A percentile compares a stretch with the other conserved stretches of the same genome.
phyloP scores from a whole-genome alignment of 2,888 invertebrate species.

The Noctua janthina region DNA sequence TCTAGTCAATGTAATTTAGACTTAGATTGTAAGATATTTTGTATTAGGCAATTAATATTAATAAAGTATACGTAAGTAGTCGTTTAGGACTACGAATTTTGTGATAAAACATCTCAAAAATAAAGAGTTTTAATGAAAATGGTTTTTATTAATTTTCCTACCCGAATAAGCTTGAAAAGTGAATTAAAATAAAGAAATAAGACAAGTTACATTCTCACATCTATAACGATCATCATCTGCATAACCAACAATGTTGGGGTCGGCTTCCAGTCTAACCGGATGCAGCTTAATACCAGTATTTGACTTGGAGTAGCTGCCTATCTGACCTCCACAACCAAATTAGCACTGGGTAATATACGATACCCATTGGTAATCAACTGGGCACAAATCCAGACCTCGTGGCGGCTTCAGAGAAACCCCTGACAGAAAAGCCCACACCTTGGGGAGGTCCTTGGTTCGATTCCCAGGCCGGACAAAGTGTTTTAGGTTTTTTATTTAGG shows the following conservation, averaged over 20 bases:
- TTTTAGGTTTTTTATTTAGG: too few species aligned
- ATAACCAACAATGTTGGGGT: background rate
- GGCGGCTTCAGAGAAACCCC: too few species aligned
- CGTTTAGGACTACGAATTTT: slow-evolving; percentile 72
- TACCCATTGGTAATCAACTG: too few species aligned
- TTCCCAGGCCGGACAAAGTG: too few species aligned
- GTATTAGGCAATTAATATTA: slow-evolving; percentile 48
- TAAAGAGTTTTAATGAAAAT: slow-evolving; percentile 65
- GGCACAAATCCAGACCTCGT: too few species aligned
- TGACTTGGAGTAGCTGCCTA: background rate
- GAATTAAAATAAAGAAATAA: background rate
- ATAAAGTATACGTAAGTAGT: slow-evolving; percentile 70
- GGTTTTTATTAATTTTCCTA: background rate
- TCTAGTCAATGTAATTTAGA: slow-evolving; percentile 36
- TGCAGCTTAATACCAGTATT: background rate
- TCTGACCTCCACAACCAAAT: too few species aligned
- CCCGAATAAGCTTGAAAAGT: background rate
- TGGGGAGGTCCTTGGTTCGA: too few species aligned
- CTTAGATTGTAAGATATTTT: slow-evolving; percentile 48
- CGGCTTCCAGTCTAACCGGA: background rate
- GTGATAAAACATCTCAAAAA: slow-evolving; percentile 74
- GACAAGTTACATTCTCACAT: background rate
- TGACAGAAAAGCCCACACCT: too few species aligned
- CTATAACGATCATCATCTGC: background rate
- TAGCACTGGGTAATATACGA: too few species aligned